These are phyloP conservation scores for Zaprionus bogoriensis DNA, from an alignment of 2,888 invertebrate species.

Conservation along the genomic window DNA sequence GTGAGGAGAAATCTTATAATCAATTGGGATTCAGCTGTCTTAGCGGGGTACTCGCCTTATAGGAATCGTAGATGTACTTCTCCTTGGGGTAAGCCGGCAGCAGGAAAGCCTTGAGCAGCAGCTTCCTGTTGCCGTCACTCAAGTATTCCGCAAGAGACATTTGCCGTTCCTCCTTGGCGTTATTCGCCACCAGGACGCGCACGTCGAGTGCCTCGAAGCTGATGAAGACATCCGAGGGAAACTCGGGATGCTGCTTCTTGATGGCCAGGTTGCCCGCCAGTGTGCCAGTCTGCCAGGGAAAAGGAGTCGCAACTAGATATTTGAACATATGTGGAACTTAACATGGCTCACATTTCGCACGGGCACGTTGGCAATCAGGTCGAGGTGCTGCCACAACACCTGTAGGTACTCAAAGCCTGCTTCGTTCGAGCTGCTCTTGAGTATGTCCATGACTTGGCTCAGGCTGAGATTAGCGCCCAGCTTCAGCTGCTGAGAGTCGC, in stretches of 20 bases:
- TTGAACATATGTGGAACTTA: background rate
- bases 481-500: constrained; percentile 64
- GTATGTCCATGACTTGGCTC: constrained; percentile 83
- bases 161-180: constrained; percentile 83
- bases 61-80: constrained; percentile 86
- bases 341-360: constrained; percentile 86
- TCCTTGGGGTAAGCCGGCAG: constrained; percentile 84
- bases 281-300: constrained; percentile 85
- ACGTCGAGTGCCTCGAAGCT: constrained; percentile 81
- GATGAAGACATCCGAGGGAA: constrained; percentile 88
- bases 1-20: no score
- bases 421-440: constrained; percentile 71
- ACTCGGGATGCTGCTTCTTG: constrained; percentile 87
- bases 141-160: constrained; percentile 85
- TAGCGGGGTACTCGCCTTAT: constrained; percentile 85
- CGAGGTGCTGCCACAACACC: constrained; percentile 84
- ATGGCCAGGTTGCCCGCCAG: constrained; percentile 88
- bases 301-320: background rate
- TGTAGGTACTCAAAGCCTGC: constrained; percentile 85
- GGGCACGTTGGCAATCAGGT: constrained; percentile 87
- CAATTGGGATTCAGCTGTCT: accelerated
- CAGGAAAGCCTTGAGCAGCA: constrained; percentile 85
- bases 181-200: constrained; percentile 56
- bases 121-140: constrained; percentile 85
- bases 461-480: constrained; percentile 84